A percentile compares a stretch with the other conserved stretches of the same genome.
Evolutionary conservation across 2,797 vertebrate species (phyloP).

Genomic region (Borostomias antarcticus): DNA sequence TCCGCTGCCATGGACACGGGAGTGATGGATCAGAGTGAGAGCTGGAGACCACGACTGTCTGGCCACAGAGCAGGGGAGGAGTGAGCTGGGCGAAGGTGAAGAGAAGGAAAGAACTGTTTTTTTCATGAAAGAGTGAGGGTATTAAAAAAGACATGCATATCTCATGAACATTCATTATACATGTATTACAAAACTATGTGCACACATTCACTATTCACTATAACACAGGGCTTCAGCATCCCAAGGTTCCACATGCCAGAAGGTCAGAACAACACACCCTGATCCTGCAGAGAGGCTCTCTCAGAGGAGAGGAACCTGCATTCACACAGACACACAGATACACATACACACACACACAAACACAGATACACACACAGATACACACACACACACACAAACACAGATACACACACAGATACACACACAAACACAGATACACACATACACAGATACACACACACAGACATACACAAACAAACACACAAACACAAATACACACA

Average conservation of each 20-base stretch:
- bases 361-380: constrained; percentile 3
- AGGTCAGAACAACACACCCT: background rate
- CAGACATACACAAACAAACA: too few species aligned
- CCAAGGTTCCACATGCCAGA: background rate
- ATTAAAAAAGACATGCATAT: too few species aligned
- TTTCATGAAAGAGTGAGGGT: too few species aligned
- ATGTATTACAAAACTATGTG: too few species aligned
- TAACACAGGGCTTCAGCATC: background rate
- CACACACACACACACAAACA: constrained; percentile 3
- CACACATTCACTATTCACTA: too few species aligned
- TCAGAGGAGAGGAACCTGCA: background rate
- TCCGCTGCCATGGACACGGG: constrained; percentile 39
- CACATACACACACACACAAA: background rate
- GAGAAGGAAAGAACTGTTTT: too few species aligned
- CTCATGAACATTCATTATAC: too few species aligned
- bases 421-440: too few species aligned
- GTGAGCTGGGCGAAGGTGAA: constrained; percentile 1
- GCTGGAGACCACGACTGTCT: constrained; percentile 21
- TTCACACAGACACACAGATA: background rate
- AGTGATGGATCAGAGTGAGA: constrained; percentile 45
- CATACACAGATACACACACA: constrained; percentile 7
- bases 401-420: too few species aligned
- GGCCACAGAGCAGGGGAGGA: constrained; percentile 10
- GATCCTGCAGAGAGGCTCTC: background rate
- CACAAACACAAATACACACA: too few species aligned